Evolutionary conservation across 1,140 invertebrate species (phyloP).

Genomic region (Plodia interpunctella): DNA sequence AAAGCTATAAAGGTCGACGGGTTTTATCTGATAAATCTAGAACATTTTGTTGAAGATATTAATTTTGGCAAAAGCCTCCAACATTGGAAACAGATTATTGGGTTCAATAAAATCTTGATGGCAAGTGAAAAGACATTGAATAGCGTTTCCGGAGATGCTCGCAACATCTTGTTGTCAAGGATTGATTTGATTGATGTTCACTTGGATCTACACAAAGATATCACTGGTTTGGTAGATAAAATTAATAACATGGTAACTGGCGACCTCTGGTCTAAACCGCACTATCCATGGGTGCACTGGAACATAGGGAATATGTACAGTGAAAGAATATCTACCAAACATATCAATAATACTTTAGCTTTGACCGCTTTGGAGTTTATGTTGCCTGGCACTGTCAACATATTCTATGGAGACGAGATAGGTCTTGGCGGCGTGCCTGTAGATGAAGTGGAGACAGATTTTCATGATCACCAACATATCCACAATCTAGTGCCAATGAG

Average conservation of each 20-base stretch:
- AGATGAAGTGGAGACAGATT: conserved; percentile 76
- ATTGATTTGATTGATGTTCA: conserved; percentile 85
- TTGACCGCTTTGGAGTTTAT: conserved; percentile 83
- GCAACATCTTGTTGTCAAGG: conserved; percentile 78
- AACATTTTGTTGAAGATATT: conserved; percentile 68
- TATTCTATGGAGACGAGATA: conserved; percentile 89
- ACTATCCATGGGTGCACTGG: conserved; percentile 88
- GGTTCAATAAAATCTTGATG: conserved; percentile 80
- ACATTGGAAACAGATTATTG: conserved; percentile 82
- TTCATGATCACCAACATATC: conserved; percentile 79
- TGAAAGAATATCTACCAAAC: conserved; percentile 77
- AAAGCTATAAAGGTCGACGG: conserved; percentile 83
- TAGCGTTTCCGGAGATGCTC: conserved; percentile 50
- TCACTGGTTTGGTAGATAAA: conserved; percentile 76
- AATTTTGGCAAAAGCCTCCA: conserved; percentile 75
- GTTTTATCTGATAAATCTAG: conserved; percentile 87
- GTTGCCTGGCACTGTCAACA: conserved; percentile 87
- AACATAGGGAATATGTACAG: conserved; percentile 81
- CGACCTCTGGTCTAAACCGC: conserved; percentile 78
- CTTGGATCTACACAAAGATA: conserved; percentile 79
- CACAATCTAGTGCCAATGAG: conserved; percentile 83
- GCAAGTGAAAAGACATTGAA: conserved; percentile 79
- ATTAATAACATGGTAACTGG: conserved; percentile 78
- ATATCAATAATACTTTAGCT: conserved; percentile 80
- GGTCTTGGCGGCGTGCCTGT: conserved; percentile 77